Percentiles rank a stretch among this genome's conserved stretches.
Evolutionary conservation across 2,888 invertebrate genomes (phyloP).

Genomic region (Drosophila acutilabella): DNA sequence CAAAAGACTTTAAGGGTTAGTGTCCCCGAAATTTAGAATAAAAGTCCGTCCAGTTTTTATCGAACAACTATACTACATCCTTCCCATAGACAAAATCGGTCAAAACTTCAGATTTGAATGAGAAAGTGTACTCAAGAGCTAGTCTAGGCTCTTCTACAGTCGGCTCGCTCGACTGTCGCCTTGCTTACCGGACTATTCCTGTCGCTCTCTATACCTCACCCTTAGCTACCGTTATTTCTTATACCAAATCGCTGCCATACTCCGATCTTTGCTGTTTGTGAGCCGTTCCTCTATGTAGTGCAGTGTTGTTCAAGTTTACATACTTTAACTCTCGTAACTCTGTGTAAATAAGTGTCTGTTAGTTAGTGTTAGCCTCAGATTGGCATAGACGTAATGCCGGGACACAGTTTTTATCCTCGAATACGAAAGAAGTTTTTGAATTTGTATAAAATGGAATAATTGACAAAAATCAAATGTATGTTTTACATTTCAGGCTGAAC

Average conservation of each 20-base stretch:
- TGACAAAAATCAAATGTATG: slow-evolving; percentile 55
- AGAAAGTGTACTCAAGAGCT: slow-evolving; percentile 17
- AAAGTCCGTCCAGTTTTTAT: no score
- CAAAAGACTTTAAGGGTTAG: no score
- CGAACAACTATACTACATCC: no score
- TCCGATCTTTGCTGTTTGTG: slow-evolving; percentile 37
- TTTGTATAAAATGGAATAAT: slow-evolving; percentile 11
- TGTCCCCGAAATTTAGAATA: no score
- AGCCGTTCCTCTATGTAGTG: slow-evolving; percentile 9
- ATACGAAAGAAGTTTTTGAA: slow-evolving; percentile 43
- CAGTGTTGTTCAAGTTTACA: slow-evolving; percentile 28
- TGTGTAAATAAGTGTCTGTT: slow-evolving; percentile 23
- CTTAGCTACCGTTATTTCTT: not conserved
- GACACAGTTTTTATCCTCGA: slow-evolving; percentile 72
- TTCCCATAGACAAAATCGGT: no score
- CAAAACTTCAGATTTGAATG: no score
- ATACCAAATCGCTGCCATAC: not conserved
- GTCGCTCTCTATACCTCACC: not conserved
- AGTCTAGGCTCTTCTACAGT: slow-evolving; percentile 8
- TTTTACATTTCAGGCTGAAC: slow-evolving; percentile 89
- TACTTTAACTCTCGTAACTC: slow-evolving; percentile 16
- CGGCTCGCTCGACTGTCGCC: not conserved
- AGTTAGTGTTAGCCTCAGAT: slow-evolving; percentile 20
- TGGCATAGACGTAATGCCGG: slow-evolving; percentile 23
- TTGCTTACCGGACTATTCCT: no score